A percentile compares a stretch with the other conserved stretches of the same genome.
phyloP scores from a whole-genome alignment of 1,140 invertebrate species.

The Caenorhabditis brenneri region DNA sequence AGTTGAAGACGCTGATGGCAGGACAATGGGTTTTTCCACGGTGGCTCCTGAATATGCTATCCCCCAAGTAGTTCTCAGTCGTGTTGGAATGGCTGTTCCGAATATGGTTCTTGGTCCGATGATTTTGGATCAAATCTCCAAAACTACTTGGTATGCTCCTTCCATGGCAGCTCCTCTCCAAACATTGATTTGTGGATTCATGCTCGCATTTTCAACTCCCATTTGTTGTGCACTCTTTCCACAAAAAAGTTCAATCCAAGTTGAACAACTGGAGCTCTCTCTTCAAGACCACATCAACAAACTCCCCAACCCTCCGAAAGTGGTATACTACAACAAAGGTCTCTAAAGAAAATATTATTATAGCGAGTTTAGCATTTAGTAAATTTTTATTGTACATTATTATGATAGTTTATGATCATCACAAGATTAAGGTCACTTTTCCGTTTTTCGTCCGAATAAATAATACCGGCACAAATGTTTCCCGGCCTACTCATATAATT shows the following conservation, averaged over 20 bases:
- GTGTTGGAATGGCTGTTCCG: constrained; percentile 86
- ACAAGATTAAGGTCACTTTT: constrained; percentile 26
- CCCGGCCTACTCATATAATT: neutral
- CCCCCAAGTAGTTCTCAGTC: constrained; percentile 82
- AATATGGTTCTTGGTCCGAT: constrained; percentile 76
- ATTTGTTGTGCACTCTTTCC: constrained; percentile 69
- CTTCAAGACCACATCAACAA: constrained; percentile 1
- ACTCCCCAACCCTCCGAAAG: constrained; percentile 30
- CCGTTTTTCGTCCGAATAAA: neutral
- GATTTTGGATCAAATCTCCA: constrained; percentile 1
- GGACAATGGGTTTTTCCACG: constrained; percentile 75
- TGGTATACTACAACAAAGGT: constrained; percentile 52
- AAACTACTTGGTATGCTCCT: neutral
- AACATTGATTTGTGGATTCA: constrained; percentile 54
- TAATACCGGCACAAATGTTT: neutral
- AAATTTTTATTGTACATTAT: constrained; percentile 39
- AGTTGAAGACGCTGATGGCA: constrained; percentile 72
- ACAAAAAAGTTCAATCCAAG: constrained; percentile 60
- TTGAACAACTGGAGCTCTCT: constrained; percentile 25
- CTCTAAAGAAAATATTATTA: too few species aligned
- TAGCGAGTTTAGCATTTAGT: too few species aligned
- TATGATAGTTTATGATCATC: constrained; percentile 43
- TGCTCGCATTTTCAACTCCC: constrained; percentile 61
- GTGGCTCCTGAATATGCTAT: constrained; percentile 81
- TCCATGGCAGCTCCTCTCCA: constrained; percentile 55